Base-by-base conservation (phyloP, 2,888 invertebrate species). In the Folsomia candida region DNA sequence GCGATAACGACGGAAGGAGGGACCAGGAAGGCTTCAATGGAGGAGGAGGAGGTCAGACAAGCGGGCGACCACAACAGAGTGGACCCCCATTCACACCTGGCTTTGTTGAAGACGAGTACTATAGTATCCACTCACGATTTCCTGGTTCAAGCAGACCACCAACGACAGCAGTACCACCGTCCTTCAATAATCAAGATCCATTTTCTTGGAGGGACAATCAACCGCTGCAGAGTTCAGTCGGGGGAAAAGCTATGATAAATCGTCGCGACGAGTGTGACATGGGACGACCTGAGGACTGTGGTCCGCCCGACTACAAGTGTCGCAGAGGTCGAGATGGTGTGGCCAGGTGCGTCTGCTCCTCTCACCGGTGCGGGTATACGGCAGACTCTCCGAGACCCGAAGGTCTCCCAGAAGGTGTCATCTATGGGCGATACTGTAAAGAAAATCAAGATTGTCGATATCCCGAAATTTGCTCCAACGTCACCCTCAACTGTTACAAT, bases 391-490 rank as follows among this genome's bases (percentile, higher is more conserved):
- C 6, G n/a, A 54, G 54, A 37, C 37, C 37, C 4, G 14, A 37
- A 4, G 14, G 14, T 37, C 37, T 37, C 54, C 54, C 54, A n/a
- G 54, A 54, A 14, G 54, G 54, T 4, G 54, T 54, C 20, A 54
- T 54, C n/a, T 54, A 54, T 54, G 54, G 54, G n/a, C 6, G 54
- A 54, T 54, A 54, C 22, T 54, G 54, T n/a, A 14, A 6, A 4
- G 22, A 14, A 6, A 22, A 54, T 22, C 57, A 69, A 4, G 73
- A 73, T 25, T 73, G 73, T 51, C 62, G 68, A 2, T 18, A 65
- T 14, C 71, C 73, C 2, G 71, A 73, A 4, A 66, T 71, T 27
- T 73, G 73, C 37, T 65, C 68, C 3, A 73, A 73, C 37, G 61
- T 58, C 25, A 73, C 73, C 0, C 71, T 54, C 11, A 54, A 54